Base-by-base conservation (phyloP, 2,113 vertebrate species). In the Rhegmatorhina hoffmannsi region DNA sequence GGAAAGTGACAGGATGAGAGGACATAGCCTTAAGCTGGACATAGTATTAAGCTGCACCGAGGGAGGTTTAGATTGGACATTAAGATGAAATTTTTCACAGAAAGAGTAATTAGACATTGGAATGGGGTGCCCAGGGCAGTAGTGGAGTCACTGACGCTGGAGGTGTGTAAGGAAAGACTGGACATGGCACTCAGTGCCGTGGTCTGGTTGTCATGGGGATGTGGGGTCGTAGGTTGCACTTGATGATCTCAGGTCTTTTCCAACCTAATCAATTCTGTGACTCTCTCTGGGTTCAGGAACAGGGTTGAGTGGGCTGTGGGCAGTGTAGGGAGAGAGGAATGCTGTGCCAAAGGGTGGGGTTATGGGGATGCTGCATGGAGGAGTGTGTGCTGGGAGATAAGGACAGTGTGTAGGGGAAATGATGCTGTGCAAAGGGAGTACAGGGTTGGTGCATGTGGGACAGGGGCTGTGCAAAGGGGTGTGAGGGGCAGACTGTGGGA, bases 41-140 rank as follows among this genome's bases (percentile, higher is more conserved):
- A 40, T 2, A 29, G 46, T 4, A 17, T 36, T 58, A 4, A 15
- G 19, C 38, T 40, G 24, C 2, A 0, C 23, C 2, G 2, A 4
- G 8, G 3, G 19, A 21, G 12, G 16, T 34, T 53, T 68, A 53
- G 26, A 13, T 25, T 53, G 70, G n/a, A 40, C 47, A 21, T 68
- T 17, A 53, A 47, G 23, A 40, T 21, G 38, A 62, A 89, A 23
- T 69, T 69, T 16, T 8, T 31, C 4, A 1, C 19, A 10, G 20
- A 23, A 31, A 0, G 16, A 9, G 5, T 25, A 38, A 26, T 60
- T 26, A 47, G 53, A 7, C 46, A 14, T 53, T 68, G 19, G 62
- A 75, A 47, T 67, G n/a, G n/a, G 10, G 34, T 76, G 29, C 11
- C 25, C 40, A 23, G 47, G 34, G 55, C 9, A 17, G 18, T 10